Conservation (phyloP, 35 echinoderm and acorn worm species). For the Chiridota heheva region DNA sequence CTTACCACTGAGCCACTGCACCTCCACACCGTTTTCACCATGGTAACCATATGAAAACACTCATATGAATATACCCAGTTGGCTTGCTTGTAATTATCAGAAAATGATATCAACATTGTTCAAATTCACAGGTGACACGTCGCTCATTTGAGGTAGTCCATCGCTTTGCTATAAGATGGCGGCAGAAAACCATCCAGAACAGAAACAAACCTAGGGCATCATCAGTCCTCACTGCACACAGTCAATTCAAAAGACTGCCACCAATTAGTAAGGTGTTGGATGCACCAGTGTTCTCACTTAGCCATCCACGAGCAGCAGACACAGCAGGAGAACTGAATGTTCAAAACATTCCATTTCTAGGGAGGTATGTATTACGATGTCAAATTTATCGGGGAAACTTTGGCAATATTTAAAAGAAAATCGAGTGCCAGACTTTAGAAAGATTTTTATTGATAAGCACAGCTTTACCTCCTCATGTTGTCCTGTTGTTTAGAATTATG, state of each 20-base stretch:
- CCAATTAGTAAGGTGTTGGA: neutral
- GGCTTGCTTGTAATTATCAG: neutral
- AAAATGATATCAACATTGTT: neutral
- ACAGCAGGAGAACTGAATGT: neutral
- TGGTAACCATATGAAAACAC: neutral
- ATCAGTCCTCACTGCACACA: neutral
- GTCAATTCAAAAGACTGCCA: neutral
- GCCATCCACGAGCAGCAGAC: neutral
- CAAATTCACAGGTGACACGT: constrained; percentile 48
- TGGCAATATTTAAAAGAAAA: neutral
- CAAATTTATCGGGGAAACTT: neutral
- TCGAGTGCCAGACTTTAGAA: too few relatives aligned
- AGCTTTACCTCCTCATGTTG: too few relatives aligned
- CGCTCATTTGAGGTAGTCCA: constrained; percentile 59
- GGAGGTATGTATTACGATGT: neutral
- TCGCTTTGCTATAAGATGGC: constrained; percentile 77
- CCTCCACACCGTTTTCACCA: neutral
- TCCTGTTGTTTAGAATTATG: too few relatives aligned
- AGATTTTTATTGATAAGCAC: too few relatives aligned
- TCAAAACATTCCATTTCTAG: neutral
- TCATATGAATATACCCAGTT: neutral
- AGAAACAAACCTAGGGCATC: too few relatives aligned
- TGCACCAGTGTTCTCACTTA: neutral
- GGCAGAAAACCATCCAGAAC: constrained; percentile 54
- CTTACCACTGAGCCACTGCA: neutral